A percentile compares a stretch with the other conserved stretches of the same genome.
phyloP scores from a whole-genome alignment of 2,113 vertebrate genomes.

The Oryzias celebensis region DNA sequence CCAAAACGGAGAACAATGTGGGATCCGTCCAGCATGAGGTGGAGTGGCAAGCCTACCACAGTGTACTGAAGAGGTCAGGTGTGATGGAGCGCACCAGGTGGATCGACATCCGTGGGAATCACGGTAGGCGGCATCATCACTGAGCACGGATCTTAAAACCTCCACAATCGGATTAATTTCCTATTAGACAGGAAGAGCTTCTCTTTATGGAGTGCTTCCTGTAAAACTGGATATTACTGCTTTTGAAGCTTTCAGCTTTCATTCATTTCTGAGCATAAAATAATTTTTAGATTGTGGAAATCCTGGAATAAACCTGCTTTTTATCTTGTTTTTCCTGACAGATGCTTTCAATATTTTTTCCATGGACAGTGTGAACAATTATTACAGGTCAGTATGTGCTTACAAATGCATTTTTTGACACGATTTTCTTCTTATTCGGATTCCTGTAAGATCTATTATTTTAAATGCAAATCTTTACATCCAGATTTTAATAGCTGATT shows the following conservation, averaged over 20 bases:
- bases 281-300: not conserved
- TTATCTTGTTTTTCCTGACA: constrained; percentile 63
- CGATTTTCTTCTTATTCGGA: not conserved
- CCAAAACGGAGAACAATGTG: constrained; percentile 87
- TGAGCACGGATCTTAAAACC: not conserved
- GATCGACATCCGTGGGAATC: constrained; percentile 97
- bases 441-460: constrained; percentile 14
- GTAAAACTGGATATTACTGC: too few species aligned
- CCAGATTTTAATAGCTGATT: constrained; percentile 24
- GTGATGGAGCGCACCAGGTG: constrained; percentile 93
- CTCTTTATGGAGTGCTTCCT: too few species aligned
- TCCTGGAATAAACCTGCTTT: not conserved
- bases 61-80: constrained; percentile 86
- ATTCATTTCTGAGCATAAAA: too few species aligned
- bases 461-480: constrained; percentile 1
- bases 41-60: constrained; percentile 94
- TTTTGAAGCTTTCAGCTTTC: too few species aligned
- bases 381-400: constrained; percentile 88
- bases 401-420: not conserved
- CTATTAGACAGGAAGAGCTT: too few species aligned
- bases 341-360: constrained; percentile 94
- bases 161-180: not conserved
- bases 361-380: constrained; percentile 87
- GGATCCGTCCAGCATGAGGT: constrained; percentile 90
- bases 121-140: constrained; percentile 75